Base-by-base conservation (phyloP, 2,888 invertebrate genomes). In the Drosophila kambysellisi region DNA sequence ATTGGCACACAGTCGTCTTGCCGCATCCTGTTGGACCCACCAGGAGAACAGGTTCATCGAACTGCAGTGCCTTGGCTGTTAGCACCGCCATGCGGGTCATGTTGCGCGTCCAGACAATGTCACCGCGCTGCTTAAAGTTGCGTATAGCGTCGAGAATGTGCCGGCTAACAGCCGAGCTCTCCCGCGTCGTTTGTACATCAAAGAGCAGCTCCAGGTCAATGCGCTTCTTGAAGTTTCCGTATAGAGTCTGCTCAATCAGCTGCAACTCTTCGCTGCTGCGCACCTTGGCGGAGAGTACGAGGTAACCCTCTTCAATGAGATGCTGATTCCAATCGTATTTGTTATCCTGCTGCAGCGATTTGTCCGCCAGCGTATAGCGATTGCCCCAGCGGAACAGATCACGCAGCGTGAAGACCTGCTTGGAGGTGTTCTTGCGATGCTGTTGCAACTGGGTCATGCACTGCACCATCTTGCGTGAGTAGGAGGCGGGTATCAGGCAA, bases 1-100 rank as follows among this genome's bases (percentile, higher is more conserved):
- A 94, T 94, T 99, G 98, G 86, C 98, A 99, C 6, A 99, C 95
- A 0, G 99, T 99, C 0, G 99, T 99, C 94, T 99, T 99, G 0
- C 99, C 99, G 91, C 99, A 98, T 0, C 99, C 99, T 1, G 99
- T 99, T 91, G 99, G 99, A 12, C 99, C 99, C 0, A 99, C 98
- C 50, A 99, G 94, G 53, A 99, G 93, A 1, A 99, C 97, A 0
- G 99, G 99, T 92, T 99, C 99, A 83, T 97, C 95, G 90, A 98
- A 99, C 79, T 96, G 95, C 81, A 98, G 95, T 0, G 99, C 97
- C 93, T 99, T 97, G 0, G 95, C 95, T 2, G 96, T 95, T 20
- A 97, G 92, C 20, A 97, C 96, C 0, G 96, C 97, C 92, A 97
- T 94, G 85, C 96, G 94, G 60, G 98, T 95, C 97, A 99, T 97